Percentiles rank a stretch among this genome's conserved stretches.
Evolutionary conservation across 2,888 invertebrate species (phyloP).

Genomic region (Zygaena filipendulae): DNA sequence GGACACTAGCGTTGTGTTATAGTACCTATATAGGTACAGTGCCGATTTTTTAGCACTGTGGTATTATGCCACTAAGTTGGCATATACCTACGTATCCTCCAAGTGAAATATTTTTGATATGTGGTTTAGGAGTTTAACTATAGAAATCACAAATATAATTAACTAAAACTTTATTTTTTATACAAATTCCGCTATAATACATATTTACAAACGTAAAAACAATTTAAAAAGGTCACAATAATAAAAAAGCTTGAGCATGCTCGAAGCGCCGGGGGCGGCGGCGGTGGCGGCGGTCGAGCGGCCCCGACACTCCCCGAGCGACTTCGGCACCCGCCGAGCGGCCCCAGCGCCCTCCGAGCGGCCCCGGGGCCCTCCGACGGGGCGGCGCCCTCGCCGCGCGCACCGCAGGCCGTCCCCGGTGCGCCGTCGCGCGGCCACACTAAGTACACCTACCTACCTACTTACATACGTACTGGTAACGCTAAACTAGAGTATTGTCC

Average conservation of each 20-base stretch:
- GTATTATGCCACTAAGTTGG: too few relatives aligned
- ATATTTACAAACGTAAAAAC: slow-evolving; percentile 67
- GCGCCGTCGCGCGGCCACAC: slow-evolving; percentile 13
- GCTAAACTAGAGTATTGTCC: slow-evolving; percentile 29
- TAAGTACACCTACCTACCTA: not conserved
- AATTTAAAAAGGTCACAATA: slow-evolving; percentile 55
- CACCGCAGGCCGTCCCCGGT: slow-evolving; percentile 21
- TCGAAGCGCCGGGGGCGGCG: slow-evolving; percentile 18
- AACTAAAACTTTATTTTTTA: slow-evolving; percentile 60
- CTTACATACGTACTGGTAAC: too few relatives aligned
- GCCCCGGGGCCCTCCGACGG: too few relatives aligned
- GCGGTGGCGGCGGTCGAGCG: slow-evolving; percentile 15
- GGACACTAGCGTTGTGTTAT: too few relatives aligned
- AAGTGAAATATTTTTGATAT: too few relatives aligned
- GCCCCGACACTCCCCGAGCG: slow-evolving; percentile 19
- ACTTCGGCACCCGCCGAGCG: slow-evolving; percentile 11
- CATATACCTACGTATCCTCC: too few relatives aligned
- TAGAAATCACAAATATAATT: too few relatives aligned
- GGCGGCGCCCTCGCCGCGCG: slow-evolving; percentile 30
- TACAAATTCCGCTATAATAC: slow-evolving; percentile 67
- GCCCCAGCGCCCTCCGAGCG: too few relatives aligned
- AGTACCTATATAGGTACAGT: too few relatives aligned
- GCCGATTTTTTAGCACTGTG: too few relatives aligned
- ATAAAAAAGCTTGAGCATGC: slow-evolving; percentile 56
- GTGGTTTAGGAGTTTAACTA: too few relatives aligned